Evolutionary conservation across 2,113 vertebrate genomes (phyloP), one percentile per base, ranked within the genome.

Genomic region (Gobiocypris rarus): DNA sequence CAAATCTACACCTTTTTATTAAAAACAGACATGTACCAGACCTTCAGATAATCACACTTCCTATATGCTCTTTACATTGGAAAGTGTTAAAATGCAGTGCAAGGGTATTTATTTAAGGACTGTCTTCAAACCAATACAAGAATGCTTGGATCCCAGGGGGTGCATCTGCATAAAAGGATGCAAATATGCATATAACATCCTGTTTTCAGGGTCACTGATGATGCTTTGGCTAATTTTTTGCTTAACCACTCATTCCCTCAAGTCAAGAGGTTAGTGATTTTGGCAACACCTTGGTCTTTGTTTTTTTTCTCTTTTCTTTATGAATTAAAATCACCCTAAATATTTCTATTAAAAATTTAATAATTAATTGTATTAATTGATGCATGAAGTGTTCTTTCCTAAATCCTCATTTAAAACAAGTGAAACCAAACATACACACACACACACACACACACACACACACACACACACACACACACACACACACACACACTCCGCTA

Each of bases 171-270:
- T 63, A 63, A 45, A 63, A 63, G 58, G 13, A 7, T 26, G 58
- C 41, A 77, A 58, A 58, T 41, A 58, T 77, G 58, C 14, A 63
- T 63, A 79, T 48, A 59, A 79, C 41, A 48, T 63, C 75, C 26
- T 78, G 54, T 43, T 78, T 91, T 90, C 79, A 87, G 90, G 90
- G 90, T 93, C 90, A 89, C 59, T 41, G 91, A 84, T 59, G 83
- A 88, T 90, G 84, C 84, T 77, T 89, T 52, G 56, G 83, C 84
- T 71, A 75, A n/a, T n/a, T 86, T 48, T n/a, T 89, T 87, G 88
- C 34, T 70, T 10, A 48, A 50, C 38, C 7, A 70, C 54, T 58
- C 31, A 17, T 54, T 77, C 75, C 4, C 22, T 0, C 63, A 71
- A 84, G 89, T 87, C 87, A 86, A 69, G 81, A 86, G 91, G 87